Percentiles rank a stretch among this genome's conserved stretches.
Evolutionary conservation across 2,113 vertebrate genomes (phyloP).

Genomic region (Leptobrachium ailaonicum): DNA sequence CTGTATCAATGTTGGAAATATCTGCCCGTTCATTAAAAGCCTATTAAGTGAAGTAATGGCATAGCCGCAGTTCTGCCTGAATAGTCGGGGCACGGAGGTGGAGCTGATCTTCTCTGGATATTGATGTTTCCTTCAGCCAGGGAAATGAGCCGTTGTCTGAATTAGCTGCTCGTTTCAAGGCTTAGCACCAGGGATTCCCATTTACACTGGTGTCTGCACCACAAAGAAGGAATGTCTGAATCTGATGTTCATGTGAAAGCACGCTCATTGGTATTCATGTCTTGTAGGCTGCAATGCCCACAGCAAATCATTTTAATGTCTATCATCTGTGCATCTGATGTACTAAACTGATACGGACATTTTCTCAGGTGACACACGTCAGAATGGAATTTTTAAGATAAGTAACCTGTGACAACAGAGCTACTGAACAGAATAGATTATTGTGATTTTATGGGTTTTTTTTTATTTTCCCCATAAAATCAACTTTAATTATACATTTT

Average conservation of each 20-base stretch:
- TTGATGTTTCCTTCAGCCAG: conserved; percentile 76
- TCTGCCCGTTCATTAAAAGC: conserved; percentile 74
- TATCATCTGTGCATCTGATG: conserved; percentile 76
- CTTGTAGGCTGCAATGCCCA: conserved; percentile 69
- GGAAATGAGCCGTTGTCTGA: conserved; percentile 73
- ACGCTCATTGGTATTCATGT: conserved; percentile 74
- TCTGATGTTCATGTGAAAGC: conserved; percentile 59
- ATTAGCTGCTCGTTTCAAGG: conserved; percentile 69
- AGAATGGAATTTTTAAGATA: conserved; percentile 62
- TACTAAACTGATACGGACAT: conserved; percentile 65
- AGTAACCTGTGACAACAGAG: no score
- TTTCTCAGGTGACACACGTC: conserved; percentile 64
- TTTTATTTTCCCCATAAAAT: no score
- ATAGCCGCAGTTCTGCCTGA: conserved; percentile 67
- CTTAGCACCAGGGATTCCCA: conserved; percentile 77
- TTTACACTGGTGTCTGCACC: conserved; percentile 70
- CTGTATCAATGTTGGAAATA: conserved; percentile 58
- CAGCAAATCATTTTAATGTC: conserved; percentile 76
- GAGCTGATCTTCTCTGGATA: conserved; percentile 72
- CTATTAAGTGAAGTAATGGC: conserved; percentile 73
- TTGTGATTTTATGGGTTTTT: no score
- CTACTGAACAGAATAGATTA: no score
- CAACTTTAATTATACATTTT: no score
- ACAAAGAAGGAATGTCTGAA: conserved; percentile 60
- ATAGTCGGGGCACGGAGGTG: conserved; percentile 67